Base-by-base conservation (phyloP, 2,113 vertebrate species). In the Pleuronectes platessa region DNA sequence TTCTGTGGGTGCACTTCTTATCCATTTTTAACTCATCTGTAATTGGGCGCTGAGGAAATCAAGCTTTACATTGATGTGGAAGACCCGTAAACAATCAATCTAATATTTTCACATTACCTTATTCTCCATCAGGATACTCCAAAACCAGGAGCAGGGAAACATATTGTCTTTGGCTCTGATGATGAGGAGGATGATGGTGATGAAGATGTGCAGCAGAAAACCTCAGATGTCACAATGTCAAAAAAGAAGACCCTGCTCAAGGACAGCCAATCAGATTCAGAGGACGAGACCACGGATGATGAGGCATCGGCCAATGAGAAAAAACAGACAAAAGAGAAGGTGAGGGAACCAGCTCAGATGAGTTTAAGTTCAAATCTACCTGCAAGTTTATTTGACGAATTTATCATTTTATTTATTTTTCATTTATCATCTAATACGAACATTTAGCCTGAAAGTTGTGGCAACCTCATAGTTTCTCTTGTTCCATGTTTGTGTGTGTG, bases 81-180 rank as follows among this genome's bases (percentile, higher is more conserved):
- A 20, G 15, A 51, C 17, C 18, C 17, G 45, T 47, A 18, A 5
- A 7, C 4, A 17, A 49, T 49, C 17, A 15, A 18, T 20, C 20
- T 15, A 7, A 51, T 42, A 13, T 13, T 13, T 42, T 42, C 40
- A 42, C 40, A 42, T 42, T 31, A 31, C 31, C 6, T 42, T 42
- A 13, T 51, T 66, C 40, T 66, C 63, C 13, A 61, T n/a, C 56
- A 99, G 98, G 96, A 98, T 10, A 66, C 71, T 35, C 87, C 86
- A 11, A 24, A 91, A 68, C 63, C 87, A 74, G 85, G 78, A 71
- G 94, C 92, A 71, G 91, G 93, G 21, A 96, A 94, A n/a, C 98
- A 96, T 81, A 95, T 97, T 14, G 75, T 97, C 73, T 98, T 99
- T 12, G 81, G 92, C 87, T 97, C 95, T 0, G 96, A 96, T 51